Base-by-base conservation (phyloP, 2,888 invertebrate species). In the Coelopa pilipes region DNA sequence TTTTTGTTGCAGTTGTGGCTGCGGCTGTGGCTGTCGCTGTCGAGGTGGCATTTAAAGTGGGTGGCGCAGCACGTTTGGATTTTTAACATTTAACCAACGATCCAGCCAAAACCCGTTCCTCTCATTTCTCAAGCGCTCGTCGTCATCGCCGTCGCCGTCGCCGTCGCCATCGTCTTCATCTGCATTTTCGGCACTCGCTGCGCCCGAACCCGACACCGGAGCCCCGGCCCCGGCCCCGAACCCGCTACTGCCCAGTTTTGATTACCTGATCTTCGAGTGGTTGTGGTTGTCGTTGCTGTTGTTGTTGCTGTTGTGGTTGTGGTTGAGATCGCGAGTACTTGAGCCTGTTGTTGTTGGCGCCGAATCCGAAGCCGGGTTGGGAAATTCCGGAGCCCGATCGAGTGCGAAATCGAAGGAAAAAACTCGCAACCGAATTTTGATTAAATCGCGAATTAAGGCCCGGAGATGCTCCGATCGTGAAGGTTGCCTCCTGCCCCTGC, bases 31-130 rank as follows among this genome's bases (percentile, higher is more conserved):
- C 13, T 19, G n/a, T 1, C 19, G 11, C 46, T 49, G 24, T 65
- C 47, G 65, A 65, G 65, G 19, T 65, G 65, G 65, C 65, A 65
- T 65, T 65, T 65, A 65, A 65, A 65, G 49, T 65, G 65, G 65
- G 65, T 65, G 65, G 65, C 47, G 21, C 34, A 45, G 62, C 17
- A 45, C 13, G 11, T 9, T 24, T 45, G 24, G 12, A 34, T 62
- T 45, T 62, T 45, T 62, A 62, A 62, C 45, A 45, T 62, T 62
- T 62, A 24, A 62, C 24, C 24, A 24, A 7, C n/a, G n/a, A 15
- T 24, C n/a, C 34, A 62, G 5, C 15, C 17, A 11, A 62, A 62
- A 62, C 57, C 57, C 19, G 57, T 59, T 59, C 13, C 24, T 21
- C 21, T 59, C 62, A 62, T 62, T 45, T 46, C 34, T 46, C 46